phyloP scores from a whole-genome alignment of 2,888 invertebrate species.

The Pocota personata region DNA sequence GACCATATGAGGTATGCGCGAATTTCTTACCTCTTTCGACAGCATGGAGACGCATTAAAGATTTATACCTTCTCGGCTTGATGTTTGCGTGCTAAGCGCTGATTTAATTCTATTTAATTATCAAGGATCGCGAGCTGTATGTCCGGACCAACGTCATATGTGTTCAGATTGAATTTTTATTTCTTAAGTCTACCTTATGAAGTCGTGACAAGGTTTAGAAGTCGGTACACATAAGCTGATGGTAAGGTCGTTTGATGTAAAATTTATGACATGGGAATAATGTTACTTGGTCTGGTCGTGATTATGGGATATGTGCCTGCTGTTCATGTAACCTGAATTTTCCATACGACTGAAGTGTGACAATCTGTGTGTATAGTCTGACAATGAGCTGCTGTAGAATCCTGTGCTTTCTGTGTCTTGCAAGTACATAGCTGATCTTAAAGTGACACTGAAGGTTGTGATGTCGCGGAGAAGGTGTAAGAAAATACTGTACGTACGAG shows the following conservation, averaged over 20 bases:
- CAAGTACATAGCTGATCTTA: too few relatives aligned
- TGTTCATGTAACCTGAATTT: conserved; percentile 15
- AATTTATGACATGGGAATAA: conserved; percentile 4
- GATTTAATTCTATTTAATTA: conserved; percentile 77
- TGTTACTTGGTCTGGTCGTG: conserved; percentile 30
- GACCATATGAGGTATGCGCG: conserved; percentile 7
- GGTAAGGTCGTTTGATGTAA: conserved; percentile 8
- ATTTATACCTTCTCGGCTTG: conserved; percentile 58
- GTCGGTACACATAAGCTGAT: not conserved
- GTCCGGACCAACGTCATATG: conserved; percentile 65
- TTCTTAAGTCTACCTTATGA: conserved; percentile 61
- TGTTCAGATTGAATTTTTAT: conserved; percentile 53
- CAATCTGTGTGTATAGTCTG: not conserved
- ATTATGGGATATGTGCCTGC: conserved; percentile 1
- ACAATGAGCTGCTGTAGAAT: too few relatives aligned
- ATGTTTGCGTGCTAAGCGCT: conserved; percentile 76
- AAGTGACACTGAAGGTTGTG: too few relatives aligned
- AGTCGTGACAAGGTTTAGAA: conserved; percentile 40
- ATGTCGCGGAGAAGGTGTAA: too few relatives aligned
- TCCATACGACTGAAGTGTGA: not conserved
- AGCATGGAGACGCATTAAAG: conserved; percentile 48
- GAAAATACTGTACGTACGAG: too few relatives aligned
- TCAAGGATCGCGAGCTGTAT: conserved; percentile 67
- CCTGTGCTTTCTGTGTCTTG: too few relatives aligned
- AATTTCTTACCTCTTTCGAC: conserved; percentile 25